A percentile compares a stretch with the other conserved stretches of the same genome.
phyloP scores from a whole-genome alignment of 2,888 invertebrate genomes.

The Eupithecia tripunctaria region DNA sequence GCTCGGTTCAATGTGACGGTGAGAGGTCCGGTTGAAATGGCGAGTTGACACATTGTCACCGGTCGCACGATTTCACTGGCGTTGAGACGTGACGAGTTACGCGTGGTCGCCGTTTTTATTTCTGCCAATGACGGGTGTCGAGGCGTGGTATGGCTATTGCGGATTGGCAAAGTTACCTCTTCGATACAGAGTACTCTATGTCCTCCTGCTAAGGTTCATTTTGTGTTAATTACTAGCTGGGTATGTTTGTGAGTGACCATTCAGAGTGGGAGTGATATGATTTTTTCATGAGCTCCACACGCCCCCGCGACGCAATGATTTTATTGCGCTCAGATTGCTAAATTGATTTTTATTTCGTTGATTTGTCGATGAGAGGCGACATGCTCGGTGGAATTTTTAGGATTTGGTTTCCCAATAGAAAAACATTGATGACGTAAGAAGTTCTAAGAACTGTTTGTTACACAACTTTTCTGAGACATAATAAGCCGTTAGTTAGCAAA shows the following conservation, averaged over 20 bases:
- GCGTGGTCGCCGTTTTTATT: slow-evolving; percentile 84
- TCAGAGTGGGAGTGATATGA: slow-evolving; percentile 82
- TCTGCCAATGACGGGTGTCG: slow-evolving; percentile 84
- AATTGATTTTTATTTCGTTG: slow-evolving; percentile 58
- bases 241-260: slow-evolving; percentile 67
- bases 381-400: slow-evolving; percentile 12
- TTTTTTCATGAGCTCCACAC: slow-evolving; percentile 77
- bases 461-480: background rate
- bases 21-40: slow-evolving; percentile 43
- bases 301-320: slow-evolving; percentile 75
- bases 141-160: slow-evolving; percentile 80
- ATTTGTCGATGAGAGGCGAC: slow-evolving; percentile 39
- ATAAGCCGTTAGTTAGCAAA: too few relatives aligned
- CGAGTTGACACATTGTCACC: slow-evolving; percentile 79
- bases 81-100: slow-evolving; percentile 82
- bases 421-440: background rate
- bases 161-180: slow-evolving; percentile 58
- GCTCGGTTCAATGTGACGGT: slow-evolving; percentile 36
- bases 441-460: background rate
- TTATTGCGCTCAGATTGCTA: slow-evolving; percentile 68
- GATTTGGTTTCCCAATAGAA: background rate
- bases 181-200: slow-evolving; percentile 58
- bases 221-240: slow-evolving; percentile 47
- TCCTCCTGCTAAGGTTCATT: slow-evolving; percentile 56
- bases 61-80: slow-evolving; percentile 82